These are phyloP conservation scores for Zingel zingel DNA, from an alignment of 2,113 vertebrate genomes.

Conservation along the genomic window DNA sequence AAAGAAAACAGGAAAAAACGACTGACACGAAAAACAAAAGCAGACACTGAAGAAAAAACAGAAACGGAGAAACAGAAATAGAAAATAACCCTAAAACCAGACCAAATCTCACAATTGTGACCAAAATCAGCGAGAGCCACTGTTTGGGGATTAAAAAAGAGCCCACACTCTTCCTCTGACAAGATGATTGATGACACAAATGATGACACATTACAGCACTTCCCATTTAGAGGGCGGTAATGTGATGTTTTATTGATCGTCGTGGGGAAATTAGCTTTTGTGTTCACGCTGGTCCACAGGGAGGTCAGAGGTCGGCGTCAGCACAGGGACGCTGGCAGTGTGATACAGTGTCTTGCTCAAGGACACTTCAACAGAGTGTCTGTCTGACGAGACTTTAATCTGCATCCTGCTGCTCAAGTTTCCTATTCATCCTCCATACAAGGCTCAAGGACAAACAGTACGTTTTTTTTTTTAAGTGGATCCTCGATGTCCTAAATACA, in stretches of 20 bases:
- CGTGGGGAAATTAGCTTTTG: constrained; percentile 29
- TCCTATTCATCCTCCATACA: background rate
- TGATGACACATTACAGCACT: constrained; percentile 46
- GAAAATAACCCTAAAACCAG: background rate
- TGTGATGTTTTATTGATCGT: constrained; percentile 48
- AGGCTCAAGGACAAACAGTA: background rate
- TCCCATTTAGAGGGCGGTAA: constrained; percentile 33
- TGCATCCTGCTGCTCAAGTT: background rate
- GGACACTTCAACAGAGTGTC: constrained; percentile 9
- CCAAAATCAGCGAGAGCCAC: background rate
- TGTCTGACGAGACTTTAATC: constrained; percentile 6
- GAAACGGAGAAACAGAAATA: background rate
- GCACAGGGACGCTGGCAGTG: background rate
- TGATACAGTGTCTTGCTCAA: constrained; percentile 2
- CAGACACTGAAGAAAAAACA: no score
- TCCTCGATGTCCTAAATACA: background rate
- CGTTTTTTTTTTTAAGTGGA: background rate
- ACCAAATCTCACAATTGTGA: background rate
- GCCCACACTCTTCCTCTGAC: background rate
- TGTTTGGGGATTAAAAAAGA: background rate
- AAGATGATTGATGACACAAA: constrained; percentile 56
- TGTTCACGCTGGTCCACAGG: background rate
- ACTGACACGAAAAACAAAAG: background rate
- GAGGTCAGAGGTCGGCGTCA: constrained; percentile 29
- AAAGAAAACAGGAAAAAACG: background rate